These are phyloP conservation scores for Trichoplusia ni DNA, from an alignment of 1,140 invertebrate genomes.

Conservation along the genomic window DNA sequence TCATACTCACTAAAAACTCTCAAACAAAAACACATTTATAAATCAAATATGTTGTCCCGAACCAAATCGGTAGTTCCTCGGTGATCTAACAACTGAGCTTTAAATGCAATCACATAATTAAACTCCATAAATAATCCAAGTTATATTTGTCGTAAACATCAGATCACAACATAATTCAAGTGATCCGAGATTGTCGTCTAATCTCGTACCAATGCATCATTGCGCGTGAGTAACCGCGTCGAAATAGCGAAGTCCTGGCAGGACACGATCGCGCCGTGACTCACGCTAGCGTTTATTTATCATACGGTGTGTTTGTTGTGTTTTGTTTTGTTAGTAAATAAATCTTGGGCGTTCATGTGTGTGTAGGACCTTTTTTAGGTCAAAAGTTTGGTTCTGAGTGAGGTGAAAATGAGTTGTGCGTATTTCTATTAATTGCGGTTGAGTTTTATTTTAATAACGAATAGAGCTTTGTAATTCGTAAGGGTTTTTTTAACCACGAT, in stretches of 20 bases:
- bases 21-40: too few species aligned
- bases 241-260: constrained; percentile 65
- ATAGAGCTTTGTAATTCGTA: too few species aligned
- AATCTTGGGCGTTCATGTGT: too few species aligned
- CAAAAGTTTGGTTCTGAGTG: not conserved
- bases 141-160: not conserved
- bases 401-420: too few species aligned
- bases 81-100: too few species aligned
- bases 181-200: constrained; percentile 43
- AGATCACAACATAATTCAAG: not conserved
- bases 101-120: not conserved
- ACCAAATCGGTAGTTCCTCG: too few species aligned
- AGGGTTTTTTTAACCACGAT: too few species aligned
- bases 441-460: too few species aligned
- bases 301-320: not conserved
- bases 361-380: not conserved
- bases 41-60: too few species aligned
- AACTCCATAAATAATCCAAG: not conserved
- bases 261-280: constrained; percentile 64
- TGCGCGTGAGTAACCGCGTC: constrained; percentile 53
- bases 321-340: not conserved
- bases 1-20: too few species aligned
- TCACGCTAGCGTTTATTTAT: constrained; percentile 44
- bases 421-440: too few species aligned
- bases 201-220: constrained; percentile 57